These are phyloP conservation scores for Volucella zonaria DNA, from an alignment of 2,888 invertebrate genomes.

Conservation along the genomic window DNA sequence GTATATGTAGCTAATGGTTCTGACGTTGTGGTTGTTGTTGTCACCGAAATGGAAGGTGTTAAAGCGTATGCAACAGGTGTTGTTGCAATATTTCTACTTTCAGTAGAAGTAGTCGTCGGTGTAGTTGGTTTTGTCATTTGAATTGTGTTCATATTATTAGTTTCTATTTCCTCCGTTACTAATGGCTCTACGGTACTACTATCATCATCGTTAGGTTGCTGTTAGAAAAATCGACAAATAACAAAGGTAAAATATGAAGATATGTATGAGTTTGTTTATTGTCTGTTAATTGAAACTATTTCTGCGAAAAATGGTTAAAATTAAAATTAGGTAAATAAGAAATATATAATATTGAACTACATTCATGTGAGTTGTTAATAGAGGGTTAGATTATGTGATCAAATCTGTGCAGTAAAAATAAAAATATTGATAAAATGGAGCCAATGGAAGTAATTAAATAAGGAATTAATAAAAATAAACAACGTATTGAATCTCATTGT, in stretches of 20 bases:
- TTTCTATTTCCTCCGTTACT: constrained; percentile 69
- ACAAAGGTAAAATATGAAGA: constrained; percentile 65
- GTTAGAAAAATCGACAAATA: constrained; percentile 70
- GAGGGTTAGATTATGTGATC: constrained; percentile 64
- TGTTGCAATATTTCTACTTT: constrained; percentile 49
- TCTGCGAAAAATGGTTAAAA: constrained; percentile 67
- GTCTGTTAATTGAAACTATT: constrained; percentile 60
- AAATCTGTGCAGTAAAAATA: constrained; percentile 59
- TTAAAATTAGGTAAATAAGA: constrained; percentile 62
- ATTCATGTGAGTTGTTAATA: constrained; percentile 64
- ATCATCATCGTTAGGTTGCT: constrained; percentile 67
- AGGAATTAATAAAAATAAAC: constrained; percentile 37
- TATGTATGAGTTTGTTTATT: constrained; percentile 55
- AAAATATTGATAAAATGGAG: constrained; percentile 62
- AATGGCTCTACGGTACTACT: constrained; percentile 73
- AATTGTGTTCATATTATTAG: constrained; percentile 66
- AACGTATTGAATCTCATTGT: constrained; percentile 47
- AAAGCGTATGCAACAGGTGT: constrained; percentile 50
- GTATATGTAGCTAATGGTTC: constrained; percentile 61
- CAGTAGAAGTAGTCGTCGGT: constrained; percentile 52
- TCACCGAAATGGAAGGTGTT: constrained; percentile 59
- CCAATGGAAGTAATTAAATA: constrained; percentile 67
- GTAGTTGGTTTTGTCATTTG: constrained; percentile 60
- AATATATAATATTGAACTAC: constrained; percentile 61
- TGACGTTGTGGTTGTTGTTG: constrained; percentile 57